phyloP scores from a whole-genome alignment of 2,888 invertebrate genomes.

The Rhopalosiphum nymphaeae region DNA sequence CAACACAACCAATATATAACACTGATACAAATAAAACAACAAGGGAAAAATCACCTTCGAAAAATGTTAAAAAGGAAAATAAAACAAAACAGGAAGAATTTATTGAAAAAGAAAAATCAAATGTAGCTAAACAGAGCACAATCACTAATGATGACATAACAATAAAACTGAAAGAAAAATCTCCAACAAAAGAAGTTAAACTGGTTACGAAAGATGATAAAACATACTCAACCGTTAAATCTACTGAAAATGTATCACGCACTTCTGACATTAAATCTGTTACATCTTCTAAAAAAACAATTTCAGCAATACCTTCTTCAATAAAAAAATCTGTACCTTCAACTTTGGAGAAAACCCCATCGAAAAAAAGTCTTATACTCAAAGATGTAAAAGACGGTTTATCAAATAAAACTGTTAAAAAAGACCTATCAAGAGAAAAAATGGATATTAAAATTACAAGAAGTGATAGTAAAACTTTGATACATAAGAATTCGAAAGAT shows the following conservation, averaged over 20 bases:
- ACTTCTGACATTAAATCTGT: constrained; percentile 53
- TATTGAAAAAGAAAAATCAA: constrained; percentile 47
- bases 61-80: not conserved
- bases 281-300: constrained; percentile 66
- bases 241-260: constrained; percentile 18
- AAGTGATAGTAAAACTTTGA: constrained; percentile 42
- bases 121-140: not conserved
- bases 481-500: constrained; percentile 54
- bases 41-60: constrained; percentile 24
- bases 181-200: constrained; percentile 44
- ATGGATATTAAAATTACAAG: constrained; percentile 57
- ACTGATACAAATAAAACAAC: not conserved
- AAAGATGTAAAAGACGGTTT: constrained; percentile 41
- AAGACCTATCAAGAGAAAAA: constrained; percentile 58
- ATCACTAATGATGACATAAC: not conserved
- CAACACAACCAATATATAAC: not conserved
- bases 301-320: constrained; percentile 24
- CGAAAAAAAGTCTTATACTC: not conserved
- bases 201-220: not conserved
- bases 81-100: constrained; percentile 40
- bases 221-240: not conserved
- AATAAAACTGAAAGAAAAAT: constrained; percentile 40
- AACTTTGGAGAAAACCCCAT: constrained; percentile 66
- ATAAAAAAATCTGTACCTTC: constrained; percentile 38
- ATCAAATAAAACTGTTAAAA: constrained; percentile 57